A percentile compares a stretch with the other conserved stretches of the same genome.
Evolutionary conservation across 2,888 invertebrate genomes (phyloP).

Genomic region (Parochlus steinenii): DNA sequence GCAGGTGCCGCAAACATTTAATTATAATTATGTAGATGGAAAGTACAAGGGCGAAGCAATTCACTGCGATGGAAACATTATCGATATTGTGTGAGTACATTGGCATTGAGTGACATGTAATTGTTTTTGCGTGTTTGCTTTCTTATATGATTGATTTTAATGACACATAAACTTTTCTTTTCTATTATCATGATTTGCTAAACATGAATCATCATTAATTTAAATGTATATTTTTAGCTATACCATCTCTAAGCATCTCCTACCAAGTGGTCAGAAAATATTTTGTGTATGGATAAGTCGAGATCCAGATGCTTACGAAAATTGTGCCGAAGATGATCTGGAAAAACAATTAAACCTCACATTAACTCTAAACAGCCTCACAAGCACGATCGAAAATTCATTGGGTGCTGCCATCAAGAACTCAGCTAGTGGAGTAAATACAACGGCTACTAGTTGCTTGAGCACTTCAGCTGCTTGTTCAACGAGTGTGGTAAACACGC

Average conservation of each 20-base stretch:
- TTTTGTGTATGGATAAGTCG: slow-evolving; percentile 46
- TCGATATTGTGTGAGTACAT: slow-evolving; percentile 21
- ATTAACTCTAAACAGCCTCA: slow-evolving; percentile 29
- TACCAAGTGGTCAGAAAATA: slow-evolving; percentile 34
- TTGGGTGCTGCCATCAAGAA: slow-evolving; percentile 21
- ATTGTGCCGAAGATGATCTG: slow-evolving; percentile 15
- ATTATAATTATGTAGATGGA: slow-evolving; percentile 17
- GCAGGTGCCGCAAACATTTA: neutral
- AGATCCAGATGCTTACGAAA: slow-evolving; percentile 26
- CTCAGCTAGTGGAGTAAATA: slow-evolving; percentile 17
- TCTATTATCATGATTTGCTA: too few species aligned
- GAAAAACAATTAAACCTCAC: slow-evolving; percentile 25
- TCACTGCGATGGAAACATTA: slow-evolving; percentile 19
- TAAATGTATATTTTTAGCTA: too few species aligned
- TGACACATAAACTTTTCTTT: too few species aligned
- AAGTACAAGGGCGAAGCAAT: slow-evolving; percentile 20
- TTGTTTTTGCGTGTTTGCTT: too few species aligned
- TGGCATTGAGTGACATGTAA: too few species aligned
- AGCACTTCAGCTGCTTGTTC: slow-evolving; percentile 5
- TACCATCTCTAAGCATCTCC: slow-evolving; percentile 36
- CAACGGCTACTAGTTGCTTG: slow-evolving; percentile 6
- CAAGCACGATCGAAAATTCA: slow-evolving; percentile 28
- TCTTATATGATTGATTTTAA: slow-evolving; percentile 4
- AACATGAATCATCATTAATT: too few species aligned
- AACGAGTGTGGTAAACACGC: slow-evolving; percentile 7